These are phyloP conservation scores for Phaonia tiefii DNA, from an alignment of 2,888 invertebrate species.

Conservation along the genomic window DNA sequence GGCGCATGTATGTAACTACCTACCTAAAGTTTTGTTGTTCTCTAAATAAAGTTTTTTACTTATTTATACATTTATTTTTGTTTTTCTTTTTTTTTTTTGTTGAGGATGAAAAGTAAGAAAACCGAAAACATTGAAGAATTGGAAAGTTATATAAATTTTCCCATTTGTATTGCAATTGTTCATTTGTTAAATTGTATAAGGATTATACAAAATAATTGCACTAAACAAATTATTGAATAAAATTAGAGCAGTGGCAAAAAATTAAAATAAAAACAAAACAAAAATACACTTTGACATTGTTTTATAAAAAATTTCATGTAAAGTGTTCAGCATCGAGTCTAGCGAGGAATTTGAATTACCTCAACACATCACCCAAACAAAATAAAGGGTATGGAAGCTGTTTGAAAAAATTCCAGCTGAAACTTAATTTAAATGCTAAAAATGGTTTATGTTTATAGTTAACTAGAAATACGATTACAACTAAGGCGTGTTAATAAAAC, in stretches of 20 bases:
- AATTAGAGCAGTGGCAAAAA: not conserved
- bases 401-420: not conserved
- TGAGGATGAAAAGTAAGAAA: constrained; percentile 13
- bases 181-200: constrained; percentile 7
- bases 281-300: constrained; percentile 35
- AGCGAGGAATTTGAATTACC: too few species aligned
- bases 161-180: not conserved
- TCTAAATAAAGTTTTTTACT: not conserved
- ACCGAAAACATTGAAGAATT: constrained; percentile 4
- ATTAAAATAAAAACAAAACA: not conserved
- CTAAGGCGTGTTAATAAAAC: constrained; percentile 23
- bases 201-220: not conserved
- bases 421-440: not conserved
- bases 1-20: constrained; percentile 7
- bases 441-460: not conserved
- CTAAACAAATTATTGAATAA: not conserved
- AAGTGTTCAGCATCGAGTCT: constrained; percentile 5
- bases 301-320: constrained; percentile 37
- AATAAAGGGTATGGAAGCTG: not conserved
- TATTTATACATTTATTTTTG: constrained; percentile 15
- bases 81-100: not conserved
- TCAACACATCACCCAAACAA: too few species aligned
- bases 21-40: constrained; percentile 6
- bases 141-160: not conserved
- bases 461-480: not conserved